Evolutionary conservation across 2,888 invertebrate genomes (phyloP), one percentile per base, ranked within the genome.

Genomic region (Crioceris asparagi): DNA sequence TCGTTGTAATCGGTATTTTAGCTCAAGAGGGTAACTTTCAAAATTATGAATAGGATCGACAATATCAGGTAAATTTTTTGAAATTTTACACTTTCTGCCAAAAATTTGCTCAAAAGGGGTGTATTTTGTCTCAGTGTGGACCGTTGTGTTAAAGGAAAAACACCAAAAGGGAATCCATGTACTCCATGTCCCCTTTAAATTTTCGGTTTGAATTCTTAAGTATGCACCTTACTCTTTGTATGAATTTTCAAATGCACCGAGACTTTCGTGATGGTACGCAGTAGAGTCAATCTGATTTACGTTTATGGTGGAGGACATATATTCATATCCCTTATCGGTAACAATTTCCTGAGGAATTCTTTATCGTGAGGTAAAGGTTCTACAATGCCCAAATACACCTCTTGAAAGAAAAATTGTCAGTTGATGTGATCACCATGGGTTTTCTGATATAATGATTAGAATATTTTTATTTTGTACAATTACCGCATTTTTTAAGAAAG

Each of bases 141-240:
- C 46, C 4, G 47, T 40, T 7, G 19, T 50, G 23, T 46, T 50
- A 38, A 43, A 50, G 2, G 47, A n/a, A 39, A 50, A 49, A 41
- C 43, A 43, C 47, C 50, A 49, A 37, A 32, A 47, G 0, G 43
- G 38, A 8, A 50, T 6, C 48, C 47, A 47, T n/a, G 29, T 29
- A 38, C 47, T 48, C 46, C 48, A 46, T 14, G 40, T 15, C 15
- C 8, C 25, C 15, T 32, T 10, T 21, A 38, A 21, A 16, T 30
- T 36, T 12, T 31, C 11, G 1, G 36, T 33, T 32, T 45, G 39
- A 14, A 27, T 45, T 25, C 45, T 31, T 17, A 39, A 38, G 36
- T 36, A 47, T n/a, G 36, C 35, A 15, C 47, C 44, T 26, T 44
- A 26, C 36, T 14, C 21, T 41, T 49, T 44, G 11, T 49, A 45